Conservation (phyloP, 1,140 invertebrate genomes). For the Pachypsylla venusta region DNA sequence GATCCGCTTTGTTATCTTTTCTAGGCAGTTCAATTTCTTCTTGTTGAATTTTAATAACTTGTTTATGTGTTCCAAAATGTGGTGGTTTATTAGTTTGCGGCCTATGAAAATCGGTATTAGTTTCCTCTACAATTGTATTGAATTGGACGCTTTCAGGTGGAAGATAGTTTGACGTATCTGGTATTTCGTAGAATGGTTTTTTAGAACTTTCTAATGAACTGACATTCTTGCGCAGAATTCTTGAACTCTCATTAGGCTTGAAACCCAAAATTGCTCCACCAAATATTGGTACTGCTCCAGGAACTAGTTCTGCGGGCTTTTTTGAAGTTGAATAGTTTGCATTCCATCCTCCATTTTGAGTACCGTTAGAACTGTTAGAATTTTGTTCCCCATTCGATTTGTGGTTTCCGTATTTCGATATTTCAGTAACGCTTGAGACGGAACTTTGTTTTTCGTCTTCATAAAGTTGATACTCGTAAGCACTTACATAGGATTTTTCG, state of each 20-base stretch:
- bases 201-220: neutral
- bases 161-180: neutral
- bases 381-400: neutral
- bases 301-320: neutral
- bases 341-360: neutral
- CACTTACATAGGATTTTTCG: constrained; percentile 13
- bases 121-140: constrained; percentile 4
- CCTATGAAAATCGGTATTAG: constrained; percentile 6
- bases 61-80: constrained; percentile 1
- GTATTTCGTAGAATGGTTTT: neutral
- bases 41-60: constrained; percentile 1
- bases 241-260: neutral
- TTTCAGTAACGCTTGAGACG: neutral
- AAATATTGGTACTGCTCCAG: constrained; percentile 7
- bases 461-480: neutral
- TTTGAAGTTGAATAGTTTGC: neutral
- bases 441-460: neutral
- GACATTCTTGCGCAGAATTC: neutral
- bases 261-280: neutral
- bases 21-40: constrained; percentile 9
- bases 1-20: neutral
- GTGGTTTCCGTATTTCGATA: neutral
- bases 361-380: neutral
- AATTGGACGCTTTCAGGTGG: neutral
- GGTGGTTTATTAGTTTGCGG: constrained; percentile 10